Base-by-base conservation (phyloP, 2,113 vertebrate species). In the Myrmecobius fasciatus region DNA sequence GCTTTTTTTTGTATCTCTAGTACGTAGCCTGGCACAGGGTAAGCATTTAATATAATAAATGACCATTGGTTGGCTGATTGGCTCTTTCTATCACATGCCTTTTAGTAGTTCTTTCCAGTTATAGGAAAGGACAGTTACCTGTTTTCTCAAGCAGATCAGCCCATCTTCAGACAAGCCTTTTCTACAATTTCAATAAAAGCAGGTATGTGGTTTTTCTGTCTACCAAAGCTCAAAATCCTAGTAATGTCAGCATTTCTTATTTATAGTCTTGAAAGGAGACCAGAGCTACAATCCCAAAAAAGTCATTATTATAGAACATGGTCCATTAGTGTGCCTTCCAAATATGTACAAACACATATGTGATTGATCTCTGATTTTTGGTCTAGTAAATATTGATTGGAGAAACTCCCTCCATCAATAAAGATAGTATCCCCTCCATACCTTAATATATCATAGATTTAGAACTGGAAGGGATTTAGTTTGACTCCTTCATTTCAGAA, bases 91-190 rank as follows among this genome's bases (percentile, higher is more conserved):
- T 28, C 25, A 43, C 31, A 60, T n/a, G 90, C 20, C 11, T 53
- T 75, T 22, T 49, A 48, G 17, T 89, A 25, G 89, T 91, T 75
- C 28, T 49, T 75, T 93, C 7, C 91, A 53, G 22, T 2, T 25
- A 88, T 11, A 0, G 25, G 43, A 12, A 53, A 94, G 93, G 93
- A 60, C 51, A 88, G 9, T 53, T 91, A 52, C 91, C 25, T 43
- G 48, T 3, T 90, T n/a, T 89, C 95, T 4, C 89, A 91, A 96
- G 96, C 90, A 60, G 93, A 31, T 36, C 22, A 90, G 9, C 1
- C 24, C 22, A 95, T 95, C 47, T 96, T 6, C 90, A 8, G n/a
- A 89, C 6, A 25, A 26, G 24, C 49, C 17, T 90, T 92, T 93
- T 90, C 53, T 93, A 25, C 36, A 31, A 90, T 20, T 91, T 22